These are phyloP conservation scores for Bujurquina vittata DNA, from an alignment of 2,113 vertebrate genomes.

Conservation along the genomic window DNA sequence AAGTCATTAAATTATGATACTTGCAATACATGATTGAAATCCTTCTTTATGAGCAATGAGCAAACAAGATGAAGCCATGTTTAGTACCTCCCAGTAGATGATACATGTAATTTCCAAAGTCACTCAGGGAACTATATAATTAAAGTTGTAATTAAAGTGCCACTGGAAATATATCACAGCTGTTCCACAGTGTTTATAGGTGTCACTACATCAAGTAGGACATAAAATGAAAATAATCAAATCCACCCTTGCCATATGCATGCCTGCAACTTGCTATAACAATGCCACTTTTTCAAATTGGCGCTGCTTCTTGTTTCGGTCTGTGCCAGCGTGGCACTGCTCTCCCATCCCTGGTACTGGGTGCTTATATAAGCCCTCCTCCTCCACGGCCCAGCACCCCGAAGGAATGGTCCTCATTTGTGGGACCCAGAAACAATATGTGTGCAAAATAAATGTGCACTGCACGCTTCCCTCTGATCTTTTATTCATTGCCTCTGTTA, in stretches of 20 bases:
- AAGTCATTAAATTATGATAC: too few relatives aligned
- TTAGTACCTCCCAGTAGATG: not conserved
- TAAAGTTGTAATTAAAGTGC: not conserved
- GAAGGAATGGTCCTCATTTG: conserved; percentile 68
- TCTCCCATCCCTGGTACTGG: conserved; percentile 4
- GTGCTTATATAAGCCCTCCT: conserved; percentile 29
- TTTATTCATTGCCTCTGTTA: conserved; percentile 56
- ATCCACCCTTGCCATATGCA: not conserved
- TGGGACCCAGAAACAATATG: conserved; percentile 52
- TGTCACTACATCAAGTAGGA: conserved; percentile 3
- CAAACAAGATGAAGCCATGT: not conserved
- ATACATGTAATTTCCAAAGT: not conserved
- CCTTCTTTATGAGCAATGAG: not conserved
- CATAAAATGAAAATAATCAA: not conserved
- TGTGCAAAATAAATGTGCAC: conserved; percentile 19
- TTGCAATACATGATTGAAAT: not conserved
- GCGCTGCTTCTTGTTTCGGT: conserved; percentile 1
- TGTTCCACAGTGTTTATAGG: not conserved
- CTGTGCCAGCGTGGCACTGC: conserved; percentile 52
- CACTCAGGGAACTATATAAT: not conserved
- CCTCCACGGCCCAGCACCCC: conserved; percentile 28
- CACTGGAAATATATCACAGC: not conserved
- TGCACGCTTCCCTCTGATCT: conserved; percentile 53
- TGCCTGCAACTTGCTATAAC: not conserved
- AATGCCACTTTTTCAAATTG: not conserved